Base-by-base conservation (phyloP, 2,888 invertebrate genomes). In the Eupithecia vulgata region DNA sequence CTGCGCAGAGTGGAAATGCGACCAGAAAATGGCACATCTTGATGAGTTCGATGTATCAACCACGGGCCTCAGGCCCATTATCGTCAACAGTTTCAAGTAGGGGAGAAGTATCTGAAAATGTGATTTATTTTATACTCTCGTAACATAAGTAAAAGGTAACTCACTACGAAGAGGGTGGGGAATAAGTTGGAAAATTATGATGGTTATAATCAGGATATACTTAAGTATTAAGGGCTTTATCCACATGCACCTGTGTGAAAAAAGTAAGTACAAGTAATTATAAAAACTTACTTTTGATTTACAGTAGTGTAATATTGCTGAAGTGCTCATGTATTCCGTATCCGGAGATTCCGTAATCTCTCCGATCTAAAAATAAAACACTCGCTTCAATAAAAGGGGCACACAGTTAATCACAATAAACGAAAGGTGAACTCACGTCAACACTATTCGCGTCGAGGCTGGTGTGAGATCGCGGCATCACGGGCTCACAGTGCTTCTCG, bases 261-360 rank as follows among this genome's bases (percentile, higher is more conserved):
- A 21, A 10, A 21, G n/a, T 12, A 4, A 17, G n/a, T 52, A 52
- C 52, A 48, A 17, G 30, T n/a, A 45, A 67, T 40, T 62, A 59
- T 13, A 30, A 15, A 52, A 40, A 74, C 77, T 81, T 85, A 95
- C 95, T 94, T 97, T 97, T 71, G 95, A 95, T 92, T 98, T 97
- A 93, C 98, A 98, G 84, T 97, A 97, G 87, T 96, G 96, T 86
- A 98, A 94, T 79, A 97, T 96, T 13, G 97, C 97, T 15, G 97
- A 97, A 42, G 97, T 97, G 81, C 97, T 97, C 88, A 96, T 94
- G 80, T 95, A 95, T 80, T 96, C 95, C 59, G 95, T 95, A 83
- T 95, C 95, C 75, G 96, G 96, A 76, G 95, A 95, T 84, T 97
- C 97, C 0, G 95, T 95, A 81, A 96, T 95, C 89, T 97, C 96